Conservation (phyloP, 2,888 invertebrate genomes). For the Drosophila yooni region DNA sequence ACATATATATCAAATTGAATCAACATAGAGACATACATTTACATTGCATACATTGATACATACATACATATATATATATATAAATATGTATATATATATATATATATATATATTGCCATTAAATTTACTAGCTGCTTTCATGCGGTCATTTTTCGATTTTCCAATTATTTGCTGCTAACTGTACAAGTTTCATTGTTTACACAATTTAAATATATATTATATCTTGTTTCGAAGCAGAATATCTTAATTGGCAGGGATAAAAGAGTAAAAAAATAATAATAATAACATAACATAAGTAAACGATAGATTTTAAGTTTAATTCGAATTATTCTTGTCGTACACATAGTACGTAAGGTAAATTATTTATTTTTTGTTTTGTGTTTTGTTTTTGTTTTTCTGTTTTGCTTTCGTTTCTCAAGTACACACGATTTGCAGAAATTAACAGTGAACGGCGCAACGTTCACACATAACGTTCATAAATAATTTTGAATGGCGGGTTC, state of each 20-base stretch:
- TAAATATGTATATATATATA: background rate
- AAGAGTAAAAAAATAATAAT: conserved; percentile 11
- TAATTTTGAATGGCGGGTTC: conserved; percentile 45
- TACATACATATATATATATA: background rate
- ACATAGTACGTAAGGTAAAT: conserved; percentile 10
- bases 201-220: conserved; percentile 14
- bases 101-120: conserved; percentile 52
- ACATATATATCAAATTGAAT: too few species aligned
- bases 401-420: conserved; percentile 10
- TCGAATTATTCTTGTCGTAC: conserved; percentile 13
- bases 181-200: conserved; percentile 39
- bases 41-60: background rate
- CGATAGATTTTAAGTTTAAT: conserved; percentile 22
- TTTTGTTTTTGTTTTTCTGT: background rate
- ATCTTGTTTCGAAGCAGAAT: conserved; percentile 10
- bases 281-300: conserved; percentile 21
- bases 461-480: conserved; percentile 7
- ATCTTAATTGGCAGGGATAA: conserved; percentile 11
- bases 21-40: too few species aligned
- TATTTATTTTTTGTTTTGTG: background rate
- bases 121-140: conserved; percentile 30
- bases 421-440: conserved; percentile 32
- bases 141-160: conserved; percentile 5
- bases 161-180: conserved; percentile 43
- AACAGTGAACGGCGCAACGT: conserved; percentile 27